phyloP scores from a whole-genome alignment of 2,888 invertebrate species.

The Drosophila emarginata region DNA sequence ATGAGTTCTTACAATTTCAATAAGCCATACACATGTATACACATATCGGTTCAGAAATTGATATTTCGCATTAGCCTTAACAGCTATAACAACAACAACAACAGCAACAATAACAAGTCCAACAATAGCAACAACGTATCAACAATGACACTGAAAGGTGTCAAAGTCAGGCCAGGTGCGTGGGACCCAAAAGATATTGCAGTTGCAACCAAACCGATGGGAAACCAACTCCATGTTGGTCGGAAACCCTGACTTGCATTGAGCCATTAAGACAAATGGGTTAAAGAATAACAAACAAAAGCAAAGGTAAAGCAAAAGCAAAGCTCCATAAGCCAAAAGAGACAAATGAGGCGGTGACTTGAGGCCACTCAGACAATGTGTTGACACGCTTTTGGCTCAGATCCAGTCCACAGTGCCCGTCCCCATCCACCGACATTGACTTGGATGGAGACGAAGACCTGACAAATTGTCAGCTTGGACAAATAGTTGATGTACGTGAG shows the following conservation, averaged over 20 bases:
- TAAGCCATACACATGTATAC: conserved; percentile 46
- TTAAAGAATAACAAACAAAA: conserved; percentile 31
- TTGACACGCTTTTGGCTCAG: conserved; percentile 69
- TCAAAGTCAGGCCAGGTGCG: conserved; percentile 69
- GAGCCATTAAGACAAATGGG: conserved; percentile 75
- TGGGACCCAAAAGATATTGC: conserved; percentile 55
- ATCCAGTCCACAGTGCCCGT: neutral
- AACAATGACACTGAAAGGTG: conserved; percentile 65
- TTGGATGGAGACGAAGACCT: conserved; percentile 34
- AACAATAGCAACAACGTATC: conserved; percentile 2
- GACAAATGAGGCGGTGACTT: conserved; percentile 69
- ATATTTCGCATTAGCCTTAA: conserved; percentile 72
- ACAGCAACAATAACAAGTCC: conserved; percentile 9
- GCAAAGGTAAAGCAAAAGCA: conserved; percentile 23
- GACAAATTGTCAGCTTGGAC: conserved; percentile 72
- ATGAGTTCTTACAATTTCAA: conserved; percentile 68
- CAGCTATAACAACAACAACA: conserved; percentile 20
- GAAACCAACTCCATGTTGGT: conserved; percentile 37
- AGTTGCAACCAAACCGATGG: conserved; percentile 40
- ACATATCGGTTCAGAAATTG: conserved; percentile 48
- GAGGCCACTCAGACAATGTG: conserved; percentile 64
- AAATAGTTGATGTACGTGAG: conserved; percentile 72
- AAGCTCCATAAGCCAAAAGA: conserved; percentile 46
- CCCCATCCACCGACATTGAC: neutral
- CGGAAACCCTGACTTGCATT: conserved; percentile 48